Evolutionary conservation across 1,140 invertebrate species (phyloP).

Genomic region (Orius insidiosus): DNA sequence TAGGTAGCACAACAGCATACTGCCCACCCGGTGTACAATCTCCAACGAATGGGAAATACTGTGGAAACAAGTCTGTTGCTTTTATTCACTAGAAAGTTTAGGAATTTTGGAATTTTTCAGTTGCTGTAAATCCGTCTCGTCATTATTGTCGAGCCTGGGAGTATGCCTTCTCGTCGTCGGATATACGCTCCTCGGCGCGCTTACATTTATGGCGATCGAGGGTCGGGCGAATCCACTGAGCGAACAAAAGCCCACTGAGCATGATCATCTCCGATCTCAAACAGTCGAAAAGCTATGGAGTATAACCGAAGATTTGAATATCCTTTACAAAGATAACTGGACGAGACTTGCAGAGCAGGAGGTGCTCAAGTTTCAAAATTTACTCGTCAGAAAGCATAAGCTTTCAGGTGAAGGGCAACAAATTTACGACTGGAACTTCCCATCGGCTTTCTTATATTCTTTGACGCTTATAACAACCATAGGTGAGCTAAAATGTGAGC

Average conservation of each 20-base stretch:
- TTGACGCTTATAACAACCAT: constrained; percentile 91
- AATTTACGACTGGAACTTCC: constrained; percentile 70
- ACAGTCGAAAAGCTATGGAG: constrained; percentile 77
- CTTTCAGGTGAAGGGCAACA: constrained; percentile 24
- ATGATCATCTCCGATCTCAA: constrained; percentile 26
- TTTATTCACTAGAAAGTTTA: no score
- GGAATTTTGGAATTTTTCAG: background rate
- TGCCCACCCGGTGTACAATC: constrained; percentile 1
- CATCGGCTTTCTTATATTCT: constrained; percentile 83
- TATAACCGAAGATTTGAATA: constrained; percentile 84
- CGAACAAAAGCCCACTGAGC: constrained; percentile 5
- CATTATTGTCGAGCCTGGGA: constrained; percentile 30
- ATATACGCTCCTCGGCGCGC: constrained; percentile 80
- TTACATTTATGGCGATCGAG: constrained; percentile 79
- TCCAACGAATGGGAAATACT: constrained; percentile 5
- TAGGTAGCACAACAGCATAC: constrained; percentile 11
- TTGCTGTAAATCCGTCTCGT: constrained; percentile 19
- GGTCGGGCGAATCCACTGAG: constrained; percentile 27
- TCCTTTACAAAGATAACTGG: constrained; percentile 89
- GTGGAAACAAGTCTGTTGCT: constrained; percentile 7
- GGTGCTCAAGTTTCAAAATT: constrained; percentile 67
- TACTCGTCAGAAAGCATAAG: constrained; percentile 28
- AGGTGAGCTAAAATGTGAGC: constrained; percentile 42
- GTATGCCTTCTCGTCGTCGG: constrained; percentile 70
- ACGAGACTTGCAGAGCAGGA: constrained; percentile 66